Percentiles rank a stretch among this genome's conserved stretches.
Evolutionary conservation across 2,888 invertebrate genomes (phyloP).

Genomic region (Euzophera pinguis): DNA sequence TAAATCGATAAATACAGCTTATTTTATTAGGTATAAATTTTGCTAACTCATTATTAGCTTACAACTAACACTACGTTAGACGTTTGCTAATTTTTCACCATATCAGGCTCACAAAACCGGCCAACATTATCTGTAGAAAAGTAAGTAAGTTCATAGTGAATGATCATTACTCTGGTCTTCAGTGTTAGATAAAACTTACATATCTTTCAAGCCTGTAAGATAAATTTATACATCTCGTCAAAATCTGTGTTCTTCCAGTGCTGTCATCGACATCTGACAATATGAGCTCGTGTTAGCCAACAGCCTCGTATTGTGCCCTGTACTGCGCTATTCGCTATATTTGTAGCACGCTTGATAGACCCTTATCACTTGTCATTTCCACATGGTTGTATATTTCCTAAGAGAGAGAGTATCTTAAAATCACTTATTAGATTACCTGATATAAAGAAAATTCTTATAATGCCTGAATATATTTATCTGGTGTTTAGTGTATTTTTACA

Average conservation of each 20-base stretch:
- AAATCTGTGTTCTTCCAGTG: slow-evolving; percentile 73
- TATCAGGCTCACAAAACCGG: slow-evolving; percentile 17
- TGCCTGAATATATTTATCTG: slow-evolving; percentile 46
- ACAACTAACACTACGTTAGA: neutral
- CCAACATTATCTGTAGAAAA: slow-evolving; percentile 26
- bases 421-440: slow-evolving; percentile 42
- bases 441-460: slow-evolving; percentile 39
- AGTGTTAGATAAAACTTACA: slow-evolving; percentile 65
- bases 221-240: slow-evolving; percentile 41
- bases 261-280: slow-evolving; percentile 62
- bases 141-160: slow-evolving; percentile 23
- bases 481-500: slow-evolving; percentile 59
- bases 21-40: neutral
- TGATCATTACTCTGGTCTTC: slow-evolving; percentile 45
- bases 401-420: slow-evolving; percentile 64
- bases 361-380: slow-evolving; percentile 21
- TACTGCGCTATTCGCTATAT: slow-evolving; percentile 11
- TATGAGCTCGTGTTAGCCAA: slow-evolving; percentile 31
- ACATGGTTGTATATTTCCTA: slow-evolving; percentile 59
- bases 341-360: slow-evolving; percentile 15
- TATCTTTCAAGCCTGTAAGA: slow-evolving; percentile 54
- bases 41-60: too few relatives aligned
- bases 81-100: neutral
- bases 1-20: neutral
- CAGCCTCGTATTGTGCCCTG: too few relatives aligned